Conservation (phyloP, 2,797 vertebrate genomes). For the Phalanger gymnotis region DNA sequence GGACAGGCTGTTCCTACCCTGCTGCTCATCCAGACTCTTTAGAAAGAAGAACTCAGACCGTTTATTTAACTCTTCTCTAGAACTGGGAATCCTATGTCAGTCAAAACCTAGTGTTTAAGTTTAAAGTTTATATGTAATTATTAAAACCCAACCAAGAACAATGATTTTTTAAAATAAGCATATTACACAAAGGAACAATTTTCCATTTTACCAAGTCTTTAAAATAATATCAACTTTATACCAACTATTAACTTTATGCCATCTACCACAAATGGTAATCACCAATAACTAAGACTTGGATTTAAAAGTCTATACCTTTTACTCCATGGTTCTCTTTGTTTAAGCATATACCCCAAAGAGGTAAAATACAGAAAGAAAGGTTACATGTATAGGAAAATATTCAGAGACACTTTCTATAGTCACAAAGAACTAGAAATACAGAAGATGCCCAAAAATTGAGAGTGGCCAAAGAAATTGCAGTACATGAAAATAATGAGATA, state of each 20-base stretch:
- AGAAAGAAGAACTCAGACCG: constrained; percentile 13
- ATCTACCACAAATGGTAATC: constrained; percentile 11
- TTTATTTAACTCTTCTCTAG: constrained; percentile 47
- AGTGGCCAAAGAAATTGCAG: background rate
- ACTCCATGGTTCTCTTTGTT: background rate
- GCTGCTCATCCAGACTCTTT: constrained; percentile 1
- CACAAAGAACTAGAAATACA: background rate
- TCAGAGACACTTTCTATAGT: background rate
- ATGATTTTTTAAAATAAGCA: constrained; percentile 31
- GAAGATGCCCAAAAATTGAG: background rate
- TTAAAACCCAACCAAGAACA: background rate
- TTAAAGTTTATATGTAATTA: background rate
- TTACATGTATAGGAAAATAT: background rate
- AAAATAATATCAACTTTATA: constrained; percentile 5
- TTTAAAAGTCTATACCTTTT: background rate
- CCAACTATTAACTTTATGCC: background rate
- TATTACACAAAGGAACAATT: background rate
- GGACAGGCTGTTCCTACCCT: background rate
- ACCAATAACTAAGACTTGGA: background rate
- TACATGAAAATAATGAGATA: background rate
- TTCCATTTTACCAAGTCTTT: constrained; percentile 39
- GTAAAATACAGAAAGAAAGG: background rate
- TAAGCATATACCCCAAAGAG: background rate
- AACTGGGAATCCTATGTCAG: constrained; percentile 29
- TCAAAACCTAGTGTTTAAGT: background rate